Conservation (phyloP, 2,113 vertebrate species). For the Nestor notabilis region DNA sequence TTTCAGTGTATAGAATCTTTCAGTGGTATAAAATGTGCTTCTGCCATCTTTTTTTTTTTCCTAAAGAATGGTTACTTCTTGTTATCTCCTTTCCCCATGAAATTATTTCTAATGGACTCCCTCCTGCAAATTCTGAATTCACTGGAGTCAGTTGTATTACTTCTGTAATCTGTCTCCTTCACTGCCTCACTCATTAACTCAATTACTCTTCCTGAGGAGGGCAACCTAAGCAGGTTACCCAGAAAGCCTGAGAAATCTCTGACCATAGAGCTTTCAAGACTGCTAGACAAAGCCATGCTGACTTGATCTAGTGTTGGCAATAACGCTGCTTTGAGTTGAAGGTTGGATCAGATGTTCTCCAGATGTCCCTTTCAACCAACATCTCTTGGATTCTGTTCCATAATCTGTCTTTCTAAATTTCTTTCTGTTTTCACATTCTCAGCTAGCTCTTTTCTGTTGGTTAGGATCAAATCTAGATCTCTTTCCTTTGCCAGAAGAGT, state of each 20-base stretch:
- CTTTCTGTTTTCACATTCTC: not conserved
- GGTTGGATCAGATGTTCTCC: not conserved
- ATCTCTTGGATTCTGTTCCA: not conserved
- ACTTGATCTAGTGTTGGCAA: not conserved
- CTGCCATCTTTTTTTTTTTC: not conserved
- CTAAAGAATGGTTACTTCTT: not conserved
- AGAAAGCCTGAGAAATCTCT: not conserved
- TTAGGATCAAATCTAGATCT: not conserved
- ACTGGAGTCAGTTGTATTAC: not conserved
- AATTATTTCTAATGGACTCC: not conserved
- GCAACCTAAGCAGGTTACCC: not conserved
- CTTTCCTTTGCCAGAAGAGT: not conserved
- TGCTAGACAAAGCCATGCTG: not conserved
- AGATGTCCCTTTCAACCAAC: not conserved
- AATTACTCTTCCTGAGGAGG: not conserved
- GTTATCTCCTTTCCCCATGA: not conserved
- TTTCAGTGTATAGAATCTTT: not conserved
- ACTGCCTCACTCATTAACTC: not conserved
- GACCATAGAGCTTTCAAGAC: not conserved
- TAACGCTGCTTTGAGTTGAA: not conserved
- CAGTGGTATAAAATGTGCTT: not conserved
- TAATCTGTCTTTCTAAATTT: not conserved
- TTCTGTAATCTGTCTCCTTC: not conserved
- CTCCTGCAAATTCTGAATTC: not conserved
- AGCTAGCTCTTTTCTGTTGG: not conserved